Evolutionary conservation across 2,888 invertebrate genomes (phyloP), one percentile per base, ranked within the genome.

Genomic region (Tetropium fuscum): DNA sequence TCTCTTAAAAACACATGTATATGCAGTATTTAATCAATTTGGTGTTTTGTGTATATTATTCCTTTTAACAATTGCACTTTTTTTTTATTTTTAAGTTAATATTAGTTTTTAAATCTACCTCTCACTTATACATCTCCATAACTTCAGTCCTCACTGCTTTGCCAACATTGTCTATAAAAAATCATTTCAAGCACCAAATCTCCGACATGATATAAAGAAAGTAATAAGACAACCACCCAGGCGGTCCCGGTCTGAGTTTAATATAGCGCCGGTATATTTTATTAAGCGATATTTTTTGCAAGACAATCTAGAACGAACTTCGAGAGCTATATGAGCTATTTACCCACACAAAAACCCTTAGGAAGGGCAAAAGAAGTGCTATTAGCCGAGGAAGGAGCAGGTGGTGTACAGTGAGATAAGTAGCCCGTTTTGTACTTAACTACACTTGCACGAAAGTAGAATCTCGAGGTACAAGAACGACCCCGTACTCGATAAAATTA

Each of bases 261-360:
- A 73, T 69, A 70, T 66, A 71, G 70, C 64, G 56, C 53, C 60
- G 58, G 60, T 68, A 70, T 72, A 70, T 74, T 75, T 75, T 75
- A 76, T 76, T 73, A 74, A 74, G 74, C 74, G 75, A 74, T 74
- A 72, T 74, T 74, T 76, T 74, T 74, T 76, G 70, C 62, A 57
- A 64, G 68, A 69, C 69, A 69, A 72, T 73, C 66, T 63, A 62
- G 61, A 47, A 44, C 61, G 57, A 61, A 60, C 22, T 49, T 27
- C 38, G 48, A 49, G 25, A 27, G 36, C 49, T 36, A 49, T 49
- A 71, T 69, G 70, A 71, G 74, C 72, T 71, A 74, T 72, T 73
- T 73, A 68, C 65, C 63, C 55, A 64, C 63, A 71, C 69, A 74
- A 74, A 74, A 72, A 71, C 64, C 63, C 51, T 60, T 58, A 58